Percentiles rank a stretch among this genome's conserved stretches.
These are phyloP conservation scores for Rhabdomys dilectus DNA, from an alignment of 2,113 vertebrate species.

Conservation along the genomic window DNA sequence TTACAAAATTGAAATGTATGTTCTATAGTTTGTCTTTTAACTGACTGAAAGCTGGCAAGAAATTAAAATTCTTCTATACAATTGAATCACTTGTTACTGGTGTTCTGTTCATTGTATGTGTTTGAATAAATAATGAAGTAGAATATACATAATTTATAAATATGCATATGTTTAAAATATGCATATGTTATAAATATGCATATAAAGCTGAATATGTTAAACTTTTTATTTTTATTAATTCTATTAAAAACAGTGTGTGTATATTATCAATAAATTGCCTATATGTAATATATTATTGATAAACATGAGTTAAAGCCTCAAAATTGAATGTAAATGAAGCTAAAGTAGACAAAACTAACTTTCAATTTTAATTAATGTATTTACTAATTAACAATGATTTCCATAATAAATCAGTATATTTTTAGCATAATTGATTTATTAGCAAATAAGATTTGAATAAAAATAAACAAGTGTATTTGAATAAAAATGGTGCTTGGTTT, in stretches of 20 bases:
- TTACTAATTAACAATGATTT: not conserved
- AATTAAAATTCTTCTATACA: not conserved
- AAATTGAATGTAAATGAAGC: not conserved
- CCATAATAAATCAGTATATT: not conserved
- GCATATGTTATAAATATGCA: not conserved
- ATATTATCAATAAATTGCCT: not conserved
- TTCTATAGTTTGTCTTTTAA: slow-evolving; percentile 41
- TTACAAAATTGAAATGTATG: slow-evolving; percentile 57
- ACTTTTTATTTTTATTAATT: not conserved
- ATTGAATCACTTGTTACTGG: slow-evolving; percentile 27
- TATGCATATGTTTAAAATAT: not conserved
- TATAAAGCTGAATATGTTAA: not conserved
- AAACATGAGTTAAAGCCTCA: not conserved
- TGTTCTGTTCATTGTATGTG: not conserved
- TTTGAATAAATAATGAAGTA: slow-evolving; percentile 32
- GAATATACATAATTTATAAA: not conserved
- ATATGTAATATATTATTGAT: not conserved
- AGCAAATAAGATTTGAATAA: not conserved
- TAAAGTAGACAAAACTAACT: not conserved
- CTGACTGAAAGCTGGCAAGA: slow-evolving; percentile 40
- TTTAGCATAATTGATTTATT: not conserved
- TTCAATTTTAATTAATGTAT: not conserved
- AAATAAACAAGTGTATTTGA: not conserved
- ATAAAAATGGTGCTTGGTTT: not conserved
- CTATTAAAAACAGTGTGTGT: not conserved